Base-by-base conservation (phyloP, 2,797 vertebrate genomes). In the Xenopus petersii region DNA sequence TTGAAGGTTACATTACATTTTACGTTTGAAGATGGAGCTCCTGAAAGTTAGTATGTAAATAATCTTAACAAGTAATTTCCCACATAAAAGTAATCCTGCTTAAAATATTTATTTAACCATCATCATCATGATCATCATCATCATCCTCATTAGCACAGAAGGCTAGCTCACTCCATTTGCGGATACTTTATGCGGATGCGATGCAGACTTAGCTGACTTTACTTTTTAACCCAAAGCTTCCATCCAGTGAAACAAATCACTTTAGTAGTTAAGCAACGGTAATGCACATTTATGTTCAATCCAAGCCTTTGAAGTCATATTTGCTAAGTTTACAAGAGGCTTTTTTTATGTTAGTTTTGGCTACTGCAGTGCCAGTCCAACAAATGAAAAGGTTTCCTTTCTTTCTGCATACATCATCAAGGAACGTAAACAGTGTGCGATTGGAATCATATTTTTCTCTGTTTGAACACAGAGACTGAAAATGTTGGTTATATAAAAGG, bases 281-380 rank as follows among this genome's bases (percentile, higher is more conserved):
- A 72, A 78, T 78, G 42, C 60, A 51, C 61, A 51, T 68, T 73
- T 59, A 69, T 36, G 61, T 69, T 64, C 65, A 59, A n/a, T 58
- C 49, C 62, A 62, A 69, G 63, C 60, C 71, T 78, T 78, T 78
- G 65, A 78, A 58, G 71, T 73, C 30, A 10, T 73, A 65, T 73
- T 78, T 78, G 75, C 70, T 69, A 42, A 73, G 61, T 78, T 75
- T 69, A 78, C 65, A 73, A 73, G 70, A 67, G 21, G 67, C 56
- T 49, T 70, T 21, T 73, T 77, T 73, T 69, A 60, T 78, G 76
- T 78, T 78, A 54, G 76, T 73, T 78, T 78, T 78, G 76, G 76
- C 76, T 73, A 73, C 76, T 54, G 46, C 60, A 12, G 55, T 66
- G 66, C 71, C 70, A 70, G 67, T 69, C 71, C 54, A 78, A 60